Base-by-base conservation (phyloP, 2,888 invertebrate species). In the Phyllotreta cruciferae region DNA sequence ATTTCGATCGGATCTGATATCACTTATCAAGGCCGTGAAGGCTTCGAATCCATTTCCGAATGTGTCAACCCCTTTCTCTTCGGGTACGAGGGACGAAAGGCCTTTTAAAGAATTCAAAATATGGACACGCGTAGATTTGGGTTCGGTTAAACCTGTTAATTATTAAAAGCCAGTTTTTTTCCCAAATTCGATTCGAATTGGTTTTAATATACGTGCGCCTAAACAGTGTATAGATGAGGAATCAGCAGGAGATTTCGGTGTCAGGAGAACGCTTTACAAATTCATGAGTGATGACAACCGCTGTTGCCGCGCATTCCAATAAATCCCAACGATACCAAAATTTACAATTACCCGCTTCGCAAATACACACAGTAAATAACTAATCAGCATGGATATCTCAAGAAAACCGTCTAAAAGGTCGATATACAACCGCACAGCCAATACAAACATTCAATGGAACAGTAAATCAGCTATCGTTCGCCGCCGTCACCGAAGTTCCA, bases 1-100 rank as follows among this genome's bases (percentile, higher is more conserved):
- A 54, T 54, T 54, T 42, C 35, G 34, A 41, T 72, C 71, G 69
- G 74, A 73, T 72, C 74, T 72, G 73, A 74, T 49, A 49, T 74
- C 72, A 70, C 71, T 74, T 73, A 73, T 69, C 53, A 53, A 39
- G 14, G 63, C 60, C 56, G 60, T 60, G 54, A 62, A 41, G 57
- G 60, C 60, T 63, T 68, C 66, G 58, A 61, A 63, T 65, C 66
- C 62, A 63, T 69, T 66, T 62, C 58, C 63, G 60, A 63, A 66
- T 63, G 60, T 64, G 65, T 66, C 67, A 67, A 62, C 64, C 41
- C 37, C 37, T 39, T 36, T 39, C 6, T 14, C 11, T 36, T 56
- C 14, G 8, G 39, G 13, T n/a, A 13, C 24, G 49, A 6, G 38
- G 37, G 45, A 45, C 24, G 39, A 41, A 54, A 54, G 34, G n/a